phyloP scores from a whole-genome alignment of 2,888 invertebrate species.

The Agonopterix subpropinquella region DNA sequence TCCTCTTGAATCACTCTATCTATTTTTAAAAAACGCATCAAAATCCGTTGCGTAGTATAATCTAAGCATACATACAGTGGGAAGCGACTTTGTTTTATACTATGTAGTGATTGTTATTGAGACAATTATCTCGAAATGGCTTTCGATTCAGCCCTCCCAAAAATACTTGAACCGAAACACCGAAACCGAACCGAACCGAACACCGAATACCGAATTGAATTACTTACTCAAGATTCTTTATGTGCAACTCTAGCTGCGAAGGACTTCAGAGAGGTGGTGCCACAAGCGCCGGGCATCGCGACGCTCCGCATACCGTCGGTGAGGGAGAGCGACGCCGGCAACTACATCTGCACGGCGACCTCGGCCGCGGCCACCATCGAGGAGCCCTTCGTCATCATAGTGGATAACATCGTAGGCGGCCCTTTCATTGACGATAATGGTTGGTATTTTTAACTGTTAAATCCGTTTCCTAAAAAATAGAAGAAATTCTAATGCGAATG shows the following conservation, averaged over 20 bases:
- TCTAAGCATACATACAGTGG: no score
- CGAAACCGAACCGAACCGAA: no score
- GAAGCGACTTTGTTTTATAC: no score
- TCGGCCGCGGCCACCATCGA: slow-evolving; percentile 79
- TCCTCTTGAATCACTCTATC: no score
- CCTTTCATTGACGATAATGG: slow-evolving; percentile 13
- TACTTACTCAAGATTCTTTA: background rate
- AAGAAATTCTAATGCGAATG: no score
- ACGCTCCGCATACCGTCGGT: slow-evolving; percentile 38
- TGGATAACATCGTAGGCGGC: slow-evolving; percentile 51
- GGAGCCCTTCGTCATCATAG: slow-evolving; percentile 77
- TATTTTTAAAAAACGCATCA: no score
- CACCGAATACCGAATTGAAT: background rate
- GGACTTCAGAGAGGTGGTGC: slow-evolving; percentile 32
- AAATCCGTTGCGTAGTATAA: no score
- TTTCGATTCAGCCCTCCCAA: background rate
- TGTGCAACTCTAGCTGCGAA: slow-evolving; percentile 16
- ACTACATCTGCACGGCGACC: slow-evolving; percentile 82
- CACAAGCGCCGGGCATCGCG: slow-evolving; percentile 40
- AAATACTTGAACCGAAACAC: background rate
- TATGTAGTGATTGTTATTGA: no score
- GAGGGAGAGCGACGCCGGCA: slow-evolving; percentile 77
- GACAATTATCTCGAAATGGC: no score
- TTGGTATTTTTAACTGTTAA: slow-evolving; percentile 9
- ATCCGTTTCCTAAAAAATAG: no score